Conservation (phyloP, 37 sponge, comb jelly and placozoan species). For the Bolinopsis microptera region DNA sequence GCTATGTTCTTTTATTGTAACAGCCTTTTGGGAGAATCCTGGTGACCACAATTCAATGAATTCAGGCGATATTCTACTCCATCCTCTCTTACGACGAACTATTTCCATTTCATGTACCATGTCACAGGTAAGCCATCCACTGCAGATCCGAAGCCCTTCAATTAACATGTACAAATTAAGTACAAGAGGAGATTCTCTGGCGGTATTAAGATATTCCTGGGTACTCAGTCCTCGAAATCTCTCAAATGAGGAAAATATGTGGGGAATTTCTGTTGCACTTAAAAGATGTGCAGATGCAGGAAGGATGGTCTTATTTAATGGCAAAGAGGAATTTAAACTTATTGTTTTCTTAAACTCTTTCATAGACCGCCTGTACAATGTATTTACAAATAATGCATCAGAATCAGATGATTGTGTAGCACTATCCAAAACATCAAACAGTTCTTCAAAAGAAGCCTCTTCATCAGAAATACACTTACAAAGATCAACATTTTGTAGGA, state of each 20-base stretch:
- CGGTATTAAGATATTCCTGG: not conserved
- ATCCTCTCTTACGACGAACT: not conserved
- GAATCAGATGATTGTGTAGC: not conserved
- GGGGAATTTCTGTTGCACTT: not conserved
- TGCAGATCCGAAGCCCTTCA: not conserved
- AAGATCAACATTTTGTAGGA: not conserved
- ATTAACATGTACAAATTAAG: not conserved
- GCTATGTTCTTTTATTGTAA: not conserved
- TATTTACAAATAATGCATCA: not conserved
- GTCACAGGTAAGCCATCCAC: not conserved
- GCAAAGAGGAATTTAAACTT: not conserved
- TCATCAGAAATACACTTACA: not conserved
- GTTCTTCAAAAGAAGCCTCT: not conserved
- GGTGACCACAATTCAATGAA: not conserved
- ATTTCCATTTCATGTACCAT: not conserved
- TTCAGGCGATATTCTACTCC: not conserved
- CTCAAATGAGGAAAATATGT: not conserved
- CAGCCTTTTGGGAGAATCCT: not conserved
- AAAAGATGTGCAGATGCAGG: no score
- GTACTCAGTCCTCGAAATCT: not conserved
- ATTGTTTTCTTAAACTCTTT: not conserved
- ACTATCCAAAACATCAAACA: not conserved
- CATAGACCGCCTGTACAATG: not conserved
- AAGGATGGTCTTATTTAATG: no score
- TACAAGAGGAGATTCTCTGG: not conserved